Conservation (phyloP, 2,888 invertebrate genomes). For the Eupithecia pulchellata region DNA sequence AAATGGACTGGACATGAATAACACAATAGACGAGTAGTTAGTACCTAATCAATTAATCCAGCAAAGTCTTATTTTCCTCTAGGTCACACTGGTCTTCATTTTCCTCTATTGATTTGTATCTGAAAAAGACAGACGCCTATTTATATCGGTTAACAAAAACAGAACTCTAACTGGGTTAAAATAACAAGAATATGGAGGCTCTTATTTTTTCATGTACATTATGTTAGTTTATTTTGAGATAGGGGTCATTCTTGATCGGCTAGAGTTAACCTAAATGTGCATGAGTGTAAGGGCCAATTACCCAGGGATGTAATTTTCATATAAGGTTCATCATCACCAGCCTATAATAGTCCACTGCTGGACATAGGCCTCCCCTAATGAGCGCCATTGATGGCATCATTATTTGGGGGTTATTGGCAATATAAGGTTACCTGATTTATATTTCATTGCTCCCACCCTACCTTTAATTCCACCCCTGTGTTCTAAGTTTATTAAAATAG, state of each 20-base stretch:
- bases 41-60: neutral
- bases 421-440: neutral
- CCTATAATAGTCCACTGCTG: no score
- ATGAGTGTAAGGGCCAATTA: neutral
- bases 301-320: neutral
- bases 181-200: neutral
- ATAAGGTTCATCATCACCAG: no score
- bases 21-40: neutral
- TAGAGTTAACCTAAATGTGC: neutral
- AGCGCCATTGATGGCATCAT: no score
- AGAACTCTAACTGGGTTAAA: conserved; percentile 20
- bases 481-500: no score
- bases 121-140: conserved; percentile 24
- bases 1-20: no score
- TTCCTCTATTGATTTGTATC: conserved; percentile 7
- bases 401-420: no score
- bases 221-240: conserved; percentile 5
- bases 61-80: neutral
- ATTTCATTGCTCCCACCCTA: neutral
- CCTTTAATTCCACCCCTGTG: no score
- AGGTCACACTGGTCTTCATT: neutral
- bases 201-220: conserved; percentile 13
- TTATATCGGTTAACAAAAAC: conserved; percentile 23
- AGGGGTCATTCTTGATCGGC: neutral
- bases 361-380: no score